phyloP scores from a whole-genome alignment of 2,888 invertebrate species.

The Coenonympha glycerion region DNA sequence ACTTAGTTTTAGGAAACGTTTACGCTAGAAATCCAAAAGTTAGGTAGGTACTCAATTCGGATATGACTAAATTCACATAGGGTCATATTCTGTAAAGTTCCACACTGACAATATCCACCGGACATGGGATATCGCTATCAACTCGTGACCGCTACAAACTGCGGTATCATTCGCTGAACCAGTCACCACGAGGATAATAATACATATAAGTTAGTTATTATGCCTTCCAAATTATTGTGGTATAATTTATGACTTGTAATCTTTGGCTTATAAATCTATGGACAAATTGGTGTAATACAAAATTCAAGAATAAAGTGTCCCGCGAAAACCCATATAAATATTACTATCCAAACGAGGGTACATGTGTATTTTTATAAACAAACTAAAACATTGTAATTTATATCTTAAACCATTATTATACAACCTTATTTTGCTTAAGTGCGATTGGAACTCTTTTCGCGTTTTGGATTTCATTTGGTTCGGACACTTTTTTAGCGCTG shows the following conservation, averaged over 20 bases:
- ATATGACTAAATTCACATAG: not conserved
- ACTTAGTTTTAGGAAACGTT: too few relatives aligned
- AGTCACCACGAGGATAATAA: conserved; percentile 2
- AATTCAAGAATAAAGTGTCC: too few relatives aligned
- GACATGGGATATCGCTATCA: conserved; percentile 10
- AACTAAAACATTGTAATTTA: too few relatives aligned
- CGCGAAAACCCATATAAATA: too few relatives aligned
- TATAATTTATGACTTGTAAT: not conserved
- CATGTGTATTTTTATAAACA: too few relatives aligned
- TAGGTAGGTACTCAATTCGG: not conserved
- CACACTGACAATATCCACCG: conserved; percentile 7
- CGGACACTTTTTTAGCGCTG: too few relatives aligned
- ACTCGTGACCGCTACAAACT: too few relatives aligned
- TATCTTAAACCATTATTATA: too few relatives aligned
- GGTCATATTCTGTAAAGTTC: not conserved
- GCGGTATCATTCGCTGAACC: conserved; percentile 8
- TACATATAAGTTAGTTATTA: not conserved
- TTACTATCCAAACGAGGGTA: too few relatives aligned
- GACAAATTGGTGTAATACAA: not conserved
- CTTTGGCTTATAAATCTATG: not conserved
- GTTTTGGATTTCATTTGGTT: too few relatives aligned
- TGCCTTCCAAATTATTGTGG: not conserved
- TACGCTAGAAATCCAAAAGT: not conserved
- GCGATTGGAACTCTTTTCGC: too few relatives aligned
- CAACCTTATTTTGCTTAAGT: too few relatives aligned